These are phyloP conservation scores for Rattus norvegicus DNA, from an alignment of 2,113 vertebrate genomes.

Conservation along the genomic window DNA sequence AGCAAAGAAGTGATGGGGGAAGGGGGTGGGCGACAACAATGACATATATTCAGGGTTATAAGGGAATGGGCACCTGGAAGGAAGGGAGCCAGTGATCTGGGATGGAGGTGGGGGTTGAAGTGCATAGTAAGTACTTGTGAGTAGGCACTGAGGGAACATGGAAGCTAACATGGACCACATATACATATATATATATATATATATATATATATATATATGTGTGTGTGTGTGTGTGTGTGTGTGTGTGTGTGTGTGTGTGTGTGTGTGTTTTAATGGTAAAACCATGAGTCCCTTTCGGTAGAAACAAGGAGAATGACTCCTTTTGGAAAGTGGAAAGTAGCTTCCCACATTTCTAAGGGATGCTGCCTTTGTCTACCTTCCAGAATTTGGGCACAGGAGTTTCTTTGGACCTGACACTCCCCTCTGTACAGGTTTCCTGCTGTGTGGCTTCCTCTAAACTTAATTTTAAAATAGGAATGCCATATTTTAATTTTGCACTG, in stretches of 20 bases:
- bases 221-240: too few species aligned
- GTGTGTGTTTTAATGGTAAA: background rate
- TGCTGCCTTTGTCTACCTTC: background rate
- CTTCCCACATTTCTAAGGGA: background rate
- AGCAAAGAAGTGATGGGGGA: background rate
- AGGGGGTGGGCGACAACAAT: too few species aligned
- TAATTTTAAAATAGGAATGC: slow-evolving; percentile 3
- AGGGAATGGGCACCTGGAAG: background rate
- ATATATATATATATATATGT: too few species aligned
- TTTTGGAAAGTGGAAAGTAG: background rate
- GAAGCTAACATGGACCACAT: background rate
- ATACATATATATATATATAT: too few species aligned
- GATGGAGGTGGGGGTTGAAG: background rate
- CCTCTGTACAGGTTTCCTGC: background rate
- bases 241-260: too few species aligned
- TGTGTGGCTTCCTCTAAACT: background rate
- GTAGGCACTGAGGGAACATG: background rate
- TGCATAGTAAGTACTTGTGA: background rate
- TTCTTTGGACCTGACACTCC: background rate
- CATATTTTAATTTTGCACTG: slow-evolving; percentile 16
- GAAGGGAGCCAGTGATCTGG: background rate
- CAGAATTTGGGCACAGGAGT: background rate
- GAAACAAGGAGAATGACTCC: background rate
- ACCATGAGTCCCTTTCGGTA: background rate
- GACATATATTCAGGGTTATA: background rate